Conservation (phyloP, 2,888 invertebrate genomes). For the Gibbula magus region DNA sequence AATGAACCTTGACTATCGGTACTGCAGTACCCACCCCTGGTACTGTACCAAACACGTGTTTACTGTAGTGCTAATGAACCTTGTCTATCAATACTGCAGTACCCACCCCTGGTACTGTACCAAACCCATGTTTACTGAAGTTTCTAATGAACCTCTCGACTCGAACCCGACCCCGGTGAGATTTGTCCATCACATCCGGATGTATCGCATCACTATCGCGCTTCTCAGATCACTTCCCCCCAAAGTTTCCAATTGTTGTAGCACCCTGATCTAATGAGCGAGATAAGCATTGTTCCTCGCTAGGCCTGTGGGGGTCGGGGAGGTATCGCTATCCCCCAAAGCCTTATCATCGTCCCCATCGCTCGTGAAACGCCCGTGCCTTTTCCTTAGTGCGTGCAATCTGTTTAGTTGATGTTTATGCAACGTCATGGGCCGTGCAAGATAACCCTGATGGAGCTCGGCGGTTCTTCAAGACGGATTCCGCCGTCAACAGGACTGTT, state of each 20-base stretch:
- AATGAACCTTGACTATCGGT: no score
- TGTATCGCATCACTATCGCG: no score
- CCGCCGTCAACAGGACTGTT: neutral
- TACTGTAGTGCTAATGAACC: no score
- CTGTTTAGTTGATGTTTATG: conserved; percentile 14
- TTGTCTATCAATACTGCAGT: no score
- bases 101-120: no score
- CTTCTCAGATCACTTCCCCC: neutral
- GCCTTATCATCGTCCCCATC: neutral
- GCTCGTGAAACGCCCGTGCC: conserved; percentile 7
- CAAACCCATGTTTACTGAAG: no score
- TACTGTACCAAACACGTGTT: no score
- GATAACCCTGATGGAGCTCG: neutral
- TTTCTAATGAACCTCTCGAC: no score
- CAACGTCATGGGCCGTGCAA: conserved; percentile 2
- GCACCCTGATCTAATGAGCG: neutral
- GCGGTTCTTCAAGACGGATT: conserved; percentile 6
- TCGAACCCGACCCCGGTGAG: no score
- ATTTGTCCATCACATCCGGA: no score
- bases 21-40: no score
- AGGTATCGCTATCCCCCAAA: neutral
- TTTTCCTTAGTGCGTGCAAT: conserved; percentile 10
- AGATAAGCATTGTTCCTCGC: neutral
- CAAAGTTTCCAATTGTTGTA: neutral
- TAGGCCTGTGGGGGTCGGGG: neutral